Base-by-base conservation (phyloP, 2,113 vertebrate species). In the Suricata suricatta region DNA sequence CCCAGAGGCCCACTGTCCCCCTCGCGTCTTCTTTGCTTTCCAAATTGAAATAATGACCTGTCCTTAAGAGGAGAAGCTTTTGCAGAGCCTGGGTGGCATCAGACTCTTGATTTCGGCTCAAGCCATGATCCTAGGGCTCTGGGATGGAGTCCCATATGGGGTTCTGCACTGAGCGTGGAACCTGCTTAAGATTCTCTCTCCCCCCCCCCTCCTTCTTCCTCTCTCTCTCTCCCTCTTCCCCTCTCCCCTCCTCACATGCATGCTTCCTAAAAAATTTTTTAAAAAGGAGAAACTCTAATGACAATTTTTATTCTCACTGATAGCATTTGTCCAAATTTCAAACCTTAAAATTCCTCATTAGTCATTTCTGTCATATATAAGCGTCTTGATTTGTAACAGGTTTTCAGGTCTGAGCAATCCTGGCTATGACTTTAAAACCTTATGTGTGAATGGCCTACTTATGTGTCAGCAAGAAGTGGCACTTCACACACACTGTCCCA, bases 401-500 rank as follows among this genome's bases (percentile, higher is more conserved):
- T 94, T 93, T 83, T 79, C 27, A 92, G 47, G 23, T 68, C 41
- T 50, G 41, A 84, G 33, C 10, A 41, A 76, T 69, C 50, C n/a
- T 19, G 5, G 47, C 35, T 33, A n/a, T 71, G 80, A 47, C 57
- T 38, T 64, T 86, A 33, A 93, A 80, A 88, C 1, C 87, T 8
- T 83, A 19, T 16, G 27, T 66, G 52, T 52, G 54, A 57, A 23
- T 60, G 41, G 16, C 31, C 72, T 72, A 27, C 52, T 23, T 23
- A 23, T 9, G 21, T 23, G 2, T 11, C 29, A 13, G 27, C 13
- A 27, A 4, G 17, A 21, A 6, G 17, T 17, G 4, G 2, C 33
- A 8, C 15, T 19, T 54, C 12, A 2, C 4, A 0, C 0, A 1
- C 9, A 1, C 27, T 74, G 23, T 27, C 35, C 60, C 27, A 31